Base-by-base conservation (phyloP, 2,113 vertebrate genomes). In the Erythrocebus patas region DNA sequence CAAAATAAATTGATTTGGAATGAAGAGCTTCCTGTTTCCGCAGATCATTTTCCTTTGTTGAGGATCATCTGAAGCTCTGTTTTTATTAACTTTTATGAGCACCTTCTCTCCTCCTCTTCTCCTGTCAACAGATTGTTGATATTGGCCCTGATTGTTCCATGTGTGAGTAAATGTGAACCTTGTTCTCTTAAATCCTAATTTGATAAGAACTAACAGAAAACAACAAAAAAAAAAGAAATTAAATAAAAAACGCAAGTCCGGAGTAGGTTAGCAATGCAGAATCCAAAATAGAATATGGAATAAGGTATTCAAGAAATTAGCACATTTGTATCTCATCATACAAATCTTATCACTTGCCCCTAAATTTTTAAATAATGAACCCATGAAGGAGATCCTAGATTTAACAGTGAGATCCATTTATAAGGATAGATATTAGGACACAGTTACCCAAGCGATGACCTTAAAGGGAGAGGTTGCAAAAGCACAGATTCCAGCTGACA, bases 141-240 rank as follows among this genome's bases (percentile, higher is more conserved):
- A 93, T 52, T 93, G 76, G 76, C 50, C 79, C 52, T 27, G 48
- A 92, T 61, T 72, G 22, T 91, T 82, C 40, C 11, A 6, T 12
- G 43, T 80, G n/a, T 96, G 40, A 8, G 22, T 91, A 89, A 97
- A 83, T 40, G 38, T 89, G 80, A 25, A 92, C 91, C 48, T 97
- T 97, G 88, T 95, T 94, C 84, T 89, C 59, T 57, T 93, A 93
- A 93, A 83, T 57, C 70, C 73, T 70, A 4, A 20, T 48, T 64
- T 88, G 82, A 93, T 95, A 80, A 89, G 18, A 6, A 79, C 45
- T 93, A 89, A 59, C 32, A 96, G 68, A 45, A 97, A 96, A 73
- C 16, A 7, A 20, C n/a, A 2, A 0, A 68, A 80, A 68, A 43
- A 66, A 35, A 9, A 55, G 55, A 43, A 72, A 82, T 17, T 75